Conservation (phyloP, 1,140 invertebrate species). For the Drosophila punjabiensis region DNA sequence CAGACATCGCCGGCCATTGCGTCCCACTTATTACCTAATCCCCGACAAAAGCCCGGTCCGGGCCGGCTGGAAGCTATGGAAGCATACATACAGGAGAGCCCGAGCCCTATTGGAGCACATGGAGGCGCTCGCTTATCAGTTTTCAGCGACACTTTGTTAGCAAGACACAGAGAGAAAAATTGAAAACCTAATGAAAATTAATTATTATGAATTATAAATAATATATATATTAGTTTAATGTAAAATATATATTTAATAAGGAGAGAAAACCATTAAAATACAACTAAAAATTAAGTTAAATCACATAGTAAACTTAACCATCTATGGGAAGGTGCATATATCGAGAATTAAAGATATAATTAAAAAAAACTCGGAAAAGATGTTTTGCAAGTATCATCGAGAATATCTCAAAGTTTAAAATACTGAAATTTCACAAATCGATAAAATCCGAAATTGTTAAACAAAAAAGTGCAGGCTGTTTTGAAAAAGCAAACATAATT, state of each 20-base stretch:
- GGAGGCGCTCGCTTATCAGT: slow-evolving; percentile 34
- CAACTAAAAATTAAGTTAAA: too few species aligned
- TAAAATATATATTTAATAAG: neutral
- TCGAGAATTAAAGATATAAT: too few species aligned
- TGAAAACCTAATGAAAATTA: neutral
- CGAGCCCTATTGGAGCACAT: slow-evolving; percentile 13
- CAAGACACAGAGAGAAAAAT: neutral
- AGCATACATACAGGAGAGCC: neutral
- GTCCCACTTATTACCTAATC: slow-evolving; percentile 64
- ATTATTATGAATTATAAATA: neutral
- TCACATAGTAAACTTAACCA: too few species aligned
- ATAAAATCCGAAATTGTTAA: too few species aligned
- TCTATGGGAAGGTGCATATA: too few species aligned
- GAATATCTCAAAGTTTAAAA: too few species aligned
- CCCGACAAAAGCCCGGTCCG: slow-evolving; percentile 6
- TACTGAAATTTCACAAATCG: too few species aligned
- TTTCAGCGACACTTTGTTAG: slow-evolving; percentile 22
- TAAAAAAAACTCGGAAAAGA: too few species aligned
- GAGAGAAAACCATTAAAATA: neutral
- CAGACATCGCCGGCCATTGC: slow-evolving; percentile 43
- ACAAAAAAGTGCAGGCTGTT: too few species aligned
- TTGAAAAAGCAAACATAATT: too few species aligned
- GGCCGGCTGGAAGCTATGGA: slow-evolving; percentile 7
- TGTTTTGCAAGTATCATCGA: too few species aligned
- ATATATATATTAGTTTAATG: neutral